A percentile compares a stretch with the other conserved stretches of the same genome.
These are phyloP conservation scores for Creontiades dilutus DNA, from an alignment of 2,888 invertebrate species.

Conservation along the genomic window DNA sequence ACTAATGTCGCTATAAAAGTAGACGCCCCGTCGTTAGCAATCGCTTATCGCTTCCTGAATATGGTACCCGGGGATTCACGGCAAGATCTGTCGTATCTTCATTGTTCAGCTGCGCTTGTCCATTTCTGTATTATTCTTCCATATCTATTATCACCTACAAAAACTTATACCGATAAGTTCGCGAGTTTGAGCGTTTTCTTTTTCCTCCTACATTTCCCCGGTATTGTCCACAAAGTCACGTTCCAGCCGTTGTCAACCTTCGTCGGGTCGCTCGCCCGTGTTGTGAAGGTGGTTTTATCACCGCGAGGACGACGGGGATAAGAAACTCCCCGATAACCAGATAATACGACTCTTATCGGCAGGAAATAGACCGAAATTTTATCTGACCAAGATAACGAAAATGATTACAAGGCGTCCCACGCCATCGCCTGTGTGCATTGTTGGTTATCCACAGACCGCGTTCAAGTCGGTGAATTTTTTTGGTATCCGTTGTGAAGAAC, in stretches of 20 bases:
- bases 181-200: neutral
- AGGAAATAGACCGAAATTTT: slow-evolving; percentile 68
- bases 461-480: neutral
- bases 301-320: neutral
- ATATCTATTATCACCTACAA: neutral
- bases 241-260: slow-evolving; percentile 20
- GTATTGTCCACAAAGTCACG: neutral
- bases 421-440: slow-evolving; percentile 41
- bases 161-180: neutral
- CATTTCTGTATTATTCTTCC: neutral
- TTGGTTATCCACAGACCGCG: slow-evolving; percentile 18
- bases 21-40: too few relatives aligned
- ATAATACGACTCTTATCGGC: slow-evolving; percentile 49
- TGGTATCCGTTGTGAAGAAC: neutral
- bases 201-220: neutral
- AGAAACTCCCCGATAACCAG: slow-evolving; percentile 40
- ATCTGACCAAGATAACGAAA: slow-evolving; percentile 50
- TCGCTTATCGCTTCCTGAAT: too few relatives aligned
- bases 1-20: too few relatives aligned
- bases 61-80: too few relatives aligned
- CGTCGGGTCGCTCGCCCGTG: neutral
- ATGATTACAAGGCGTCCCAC: slow-evolving; percentile 43
- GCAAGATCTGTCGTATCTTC: neutral
- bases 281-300: slow-evolving; percentile 39
- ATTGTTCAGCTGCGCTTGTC: neutral